phyloP scores from a whole-genome alignment of 2,113 vertebrate genomes.

The Craseonycteris thonglongyai region DNA sequence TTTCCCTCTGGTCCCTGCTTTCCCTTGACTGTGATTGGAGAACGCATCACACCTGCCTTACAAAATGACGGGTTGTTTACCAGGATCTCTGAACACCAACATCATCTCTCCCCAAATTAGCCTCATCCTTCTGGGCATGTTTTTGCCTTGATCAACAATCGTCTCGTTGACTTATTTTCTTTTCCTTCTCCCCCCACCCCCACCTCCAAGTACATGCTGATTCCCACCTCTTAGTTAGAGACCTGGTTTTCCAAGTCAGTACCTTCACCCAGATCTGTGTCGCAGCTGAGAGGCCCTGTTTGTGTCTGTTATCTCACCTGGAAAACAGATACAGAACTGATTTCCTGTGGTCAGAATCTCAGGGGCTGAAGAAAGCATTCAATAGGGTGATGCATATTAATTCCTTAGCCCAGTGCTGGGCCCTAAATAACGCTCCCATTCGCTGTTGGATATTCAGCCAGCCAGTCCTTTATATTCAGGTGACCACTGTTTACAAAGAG shows the following conservation, averaged over 20 bases:
- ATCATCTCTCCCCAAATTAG: neutral
- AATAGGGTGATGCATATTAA: neutral
- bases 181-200: neutral
- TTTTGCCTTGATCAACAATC: neutral
- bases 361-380: neutral
- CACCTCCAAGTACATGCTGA: neutral
- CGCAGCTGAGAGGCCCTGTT: neutral
- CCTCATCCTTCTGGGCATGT: neutral
- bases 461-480: neutral
- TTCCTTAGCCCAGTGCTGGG: neutral
- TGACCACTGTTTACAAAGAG: too few species aligned
- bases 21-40: neutral
- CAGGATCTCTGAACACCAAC: neutral
- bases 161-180: neutral
- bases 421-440: rapidly evolving
- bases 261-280: neutral
- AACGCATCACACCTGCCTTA: neutral
- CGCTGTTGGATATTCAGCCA: rapidly evolving
- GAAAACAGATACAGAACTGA: neutral
- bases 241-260: neutral
- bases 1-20: too few species aligned
- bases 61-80: neutral
- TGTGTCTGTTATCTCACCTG: neutral
- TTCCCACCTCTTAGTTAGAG: neutral
- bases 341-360: neutral